Conservation (phyloP, 2,888 invertebrate species). For the Polyommatus iphigenia region DNA sequence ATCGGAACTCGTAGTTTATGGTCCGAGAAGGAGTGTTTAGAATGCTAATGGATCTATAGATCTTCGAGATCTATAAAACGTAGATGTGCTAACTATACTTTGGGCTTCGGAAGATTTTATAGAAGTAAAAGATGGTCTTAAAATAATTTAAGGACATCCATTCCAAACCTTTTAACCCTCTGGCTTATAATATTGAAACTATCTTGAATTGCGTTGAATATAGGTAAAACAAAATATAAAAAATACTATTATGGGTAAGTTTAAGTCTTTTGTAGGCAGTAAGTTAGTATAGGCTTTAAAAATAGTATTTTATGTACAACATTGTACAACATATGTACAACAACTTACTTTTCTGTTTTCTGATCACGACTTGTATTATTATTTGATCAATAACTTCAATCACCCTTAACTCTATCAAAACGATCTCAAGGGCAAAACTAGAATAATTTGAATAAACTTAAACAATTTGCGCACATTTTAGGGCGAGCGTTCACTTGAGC, state of each 20-base stretch:
- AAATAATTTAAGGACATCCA: background rate
- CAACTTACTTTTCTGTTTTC: no score
- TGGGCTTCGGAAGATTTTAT: background rate
- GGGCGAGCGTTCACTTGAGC: background rate
- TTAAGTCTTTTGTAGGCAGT: no score
- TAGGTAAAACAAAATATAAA: no score
- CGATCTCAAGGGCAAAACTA: background rate
- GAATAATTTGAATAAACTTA: background rate
- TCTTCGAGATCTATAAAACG: conserved; percentile 45
- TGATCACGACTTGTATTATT: no score
- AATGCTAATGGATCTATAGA: conserved; percentile 66
- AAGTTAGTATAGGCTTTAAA: no score
- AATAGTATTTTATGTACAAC: no score
- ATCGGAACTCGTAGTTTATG: conserved; percentile 56
- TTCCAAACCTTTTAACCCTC: background rate
- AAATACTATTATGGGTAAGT: no score
- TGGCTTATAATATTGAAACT: no score
- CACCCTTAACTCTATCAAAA: background rate
- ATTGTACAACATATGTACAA: no score
- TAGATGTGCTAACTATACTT: conserved; percentile 43
- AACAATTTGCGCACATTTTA: background rate
- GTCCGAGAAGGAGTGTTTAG: conserved; percentile 59
- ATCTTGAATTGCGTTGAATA: no score
- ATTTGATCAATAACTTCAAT: no score
- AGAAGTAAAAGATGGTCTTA: background rate